Conservation (phyloP, 2,888 invertebrate species). For the Drosophila leonis region DNA sequence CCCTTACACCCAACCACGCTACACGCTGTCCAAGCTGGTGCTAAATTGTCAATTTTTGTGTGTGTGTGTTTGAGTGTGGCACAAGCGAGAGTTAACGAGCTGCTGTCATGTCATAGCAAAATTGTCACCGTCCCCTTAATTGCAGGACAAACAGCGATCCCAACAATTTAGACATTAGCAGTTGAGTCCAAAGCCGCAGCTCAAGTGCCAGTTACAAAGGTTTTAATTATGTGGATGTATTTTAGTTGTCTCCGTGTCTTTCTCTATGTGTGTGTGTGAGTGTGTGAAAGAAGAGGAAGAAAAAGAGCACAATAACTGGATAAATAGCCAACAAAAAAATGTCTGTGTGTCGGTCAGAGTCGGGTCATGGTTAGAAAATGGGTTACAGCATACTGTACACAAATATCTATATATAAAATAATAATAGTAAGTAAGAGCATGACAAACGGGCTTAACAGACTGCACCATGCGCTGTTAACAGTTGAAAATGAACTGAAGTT, state of each 20-base stretch:
- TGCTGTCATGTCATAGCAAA: constrained; percentile 63
- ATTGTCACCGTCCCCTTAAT: constrained; percentile 64
- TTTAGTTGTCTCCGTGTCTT: constrained; percentile 3
- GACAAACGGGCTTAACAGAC: neutral
- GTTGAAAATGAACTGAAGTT: neutral
- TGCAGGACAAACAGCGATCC: constrained; percentile 52
- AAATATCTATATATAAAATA: constrained; percentile 19
- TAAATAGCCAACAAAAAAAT: constrained; percentile 12
- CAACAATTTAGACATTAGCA: constrained; percentile 64
- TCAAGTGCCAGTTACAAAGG: constrained; percentile 36
- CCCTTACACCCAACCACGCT: constrained; percentile 13
- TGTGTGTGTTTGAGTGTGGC: constrained; percentile 17
- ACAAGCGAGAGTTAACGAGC: constrained; percentile 70
- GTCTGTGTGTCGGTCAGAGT: constrained; percentile 20
- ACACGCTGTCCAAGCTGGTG: constrained; percentile 28
- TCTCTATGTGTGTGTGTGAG: neutral
- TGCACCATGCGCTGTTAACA: neutral
- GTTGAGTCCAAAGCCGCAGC: constrained; percentile 17
- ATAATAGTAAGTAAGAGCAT: constrained; percentile 7
- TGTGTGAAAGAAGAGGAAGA: constrained; percentile 28
- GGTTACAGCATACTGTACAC: constrained; percentile 29
- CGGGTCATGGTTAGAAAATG: constrained; percentile 30
- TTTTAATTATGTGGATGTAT: constrained; percentile 48
- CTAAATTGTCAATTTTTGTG: constrained; percentile 65
- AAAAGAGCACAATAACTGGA: constrained; percentile 14